Evolutionary conservation across 1,140 invertebrate species (phyloP), one percentile per base, ranked within the genome.

Genomic region (Drosophila insularis): DNA sequence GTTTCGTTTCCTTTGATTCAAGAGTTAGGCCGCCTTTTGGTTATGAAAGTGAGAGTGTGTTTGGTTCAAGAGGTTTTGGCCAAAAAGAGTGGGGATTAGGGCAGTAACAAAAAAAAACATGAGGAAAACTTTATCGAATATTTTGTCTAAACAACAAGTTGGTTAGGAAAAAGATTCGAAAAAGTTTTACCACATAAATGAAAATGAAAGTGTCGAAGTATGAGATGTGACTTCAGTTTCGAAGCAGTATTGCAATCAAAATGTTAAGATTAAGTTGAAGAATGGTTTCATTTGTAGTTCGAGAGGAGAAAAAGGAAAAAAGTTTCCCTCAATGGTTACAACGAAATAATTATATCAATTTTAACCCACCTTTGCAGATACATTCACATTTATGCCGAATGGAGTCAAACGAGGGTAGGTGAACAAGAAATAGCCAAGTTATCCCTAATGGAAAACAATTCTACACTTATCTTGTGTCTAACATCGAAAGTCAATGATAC

Each of bases 41-140:
- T 77, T 79, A 87, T 76, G 75, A 86, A 86, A 86, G 82, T 86
- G 82, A 86, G 79, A 86, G 82, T 81, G 82, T 81, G 70, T 69
- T 75, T 75, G 64, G 14, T 46, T n/a, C 14, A 19, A 46, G 40
- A 46, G 13, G 14, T 46, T 19, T 35, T 4, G 32, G 31, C 40
- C 40, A 40, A 13, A 43, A 35, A 46, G 58, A 3, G 37, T 21
- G 13, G 23, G 31, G 17, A 2, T 23, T 8, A 37, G 56, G 50
- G 53, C 19, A 72, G 58, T 55, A 13, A n/a, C 7, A 4, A 31
- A 55, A 54, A 54, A 78, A 74, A 81, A 78, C 71, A 77, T 64
- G 65, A 32, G 58, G 56, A 69, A 72, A 79, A 79, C 77, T 77
- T 86, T 64, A 81, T 55, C 46, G 61, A 67, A 70, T 68, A 78